Conservation (phyloP, 2,797 vertebrate genomes). For the Momotus momota region DNA sequence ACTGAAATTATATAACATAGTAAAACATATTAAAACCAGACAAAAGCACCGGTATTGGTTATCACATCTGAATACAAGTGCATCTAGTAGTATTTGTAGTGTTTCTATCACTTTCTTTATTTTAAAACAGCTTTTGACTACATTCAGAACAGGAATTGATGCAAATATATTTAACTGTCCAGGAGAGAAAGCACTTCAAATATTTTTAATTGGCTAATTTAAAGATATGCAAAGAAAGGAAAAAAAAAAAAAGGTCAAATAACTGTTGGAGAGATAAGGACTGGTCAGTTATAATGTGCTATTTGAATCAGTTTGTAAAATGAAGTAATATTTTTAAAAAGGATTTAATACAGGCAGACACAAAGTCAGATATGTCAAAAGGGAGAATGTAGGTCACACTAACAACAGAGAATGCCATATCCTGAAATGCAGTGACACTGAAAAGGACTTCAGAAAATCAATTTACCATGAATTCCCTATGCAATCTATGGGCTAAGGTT, state of each 20-base stretch:
- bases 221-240: not conserved
- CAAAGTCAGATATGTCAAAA: conserved; percentile 57
- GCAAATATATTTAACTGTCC: not conserved
- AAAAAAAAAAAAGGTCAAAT: accelerated
- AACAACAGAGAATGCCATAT: conserved; percentile 54
- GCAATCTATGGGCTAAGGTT: conserved; percentile 39
- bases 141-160: not conserved
- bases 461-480: conserved; percentile 62
- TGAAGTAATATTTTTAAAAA: not conserved
- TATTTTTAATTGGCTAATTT: not conserved
- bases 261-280: not conserved
- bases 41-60: not conserved
- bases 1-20: not conserved
- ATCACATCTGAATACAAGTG: not conserved
- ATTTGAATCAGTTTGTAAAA: not conserved
- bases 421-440: conserved; percentile 67
- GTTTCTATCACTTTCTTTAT: not conserved
- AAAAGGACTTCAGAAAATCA: conserved; percentile 70
- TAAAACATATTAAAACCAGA: not conserved
- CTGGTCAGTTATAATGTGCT: not conserved
- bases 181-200: not conserved
- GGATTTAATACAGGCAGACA: conserved; percentile 36
- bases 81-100: not conserved
- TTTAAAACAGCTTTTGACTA: not conserved
- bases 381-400: conserved; percentile 69